Evolutionary conservation across 2,888 invertebrate genomes (phyloP).

Genomic region (Protula sp.): DNA sequence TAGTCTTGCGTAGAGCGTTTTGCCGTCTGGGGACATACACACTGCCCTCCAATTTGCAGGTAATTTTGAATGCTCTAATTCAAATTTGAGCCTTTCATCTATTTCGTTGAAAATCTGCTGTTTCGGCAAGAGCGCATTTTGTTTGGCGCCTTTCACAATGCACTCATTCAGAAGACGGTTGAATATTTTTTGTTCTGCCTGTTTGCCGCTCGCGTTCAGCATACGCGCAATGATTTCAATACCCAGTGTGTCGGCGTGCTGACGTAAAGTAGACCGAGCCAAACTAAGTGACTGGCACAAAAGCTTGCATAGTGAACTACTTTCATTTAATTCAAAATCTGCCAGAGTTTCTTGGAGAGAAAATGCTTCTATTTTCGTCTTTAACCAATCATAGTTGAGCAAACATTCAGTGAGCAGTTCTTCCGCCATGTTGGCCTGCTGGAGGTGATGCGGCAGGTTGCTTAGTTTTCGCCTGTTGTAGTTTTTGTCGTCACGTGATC

Average conservation of each 20-base stretch:
- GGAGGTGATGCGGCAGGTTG: conserved; percentile 36
- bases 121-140: conserved; percentile 44
- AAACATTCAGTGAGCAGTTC: conserved; percentile 85
- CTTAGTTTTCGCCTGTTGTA: conserved; percentile 39
- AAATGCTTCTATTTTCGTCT: conserved; percentile 86
- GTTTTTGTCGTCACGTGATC: conserved; percentile 2
- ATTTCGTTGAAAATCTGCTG: conserved; percentile 7
- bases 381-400: conserved; percentile 94
- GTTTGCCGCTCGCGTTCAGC: conserved; percentile 63
- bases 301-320: conserved; percentile 73
- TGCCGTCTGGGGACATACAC: conserved; percentile 23
- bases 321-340: conserved; percentile 62
- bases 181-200: too few species aligned
- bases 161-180: conserved; percentile 68
- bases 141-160: conserved; percentile 67
- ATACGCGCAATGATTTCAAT: conserved; percentile 85
- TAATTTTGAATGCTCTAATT: conserved; percentile 55
- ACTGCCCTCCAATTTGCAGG: conserved; percentile 20
- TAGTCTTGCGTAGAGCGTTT: conserved; percentile 25
- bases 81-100: conserved; percentile 7
- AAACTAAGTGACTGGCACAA: conserved; percentile 88
- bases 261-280: conserved; percentile 83
- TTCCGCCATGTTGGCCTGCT: conserved; percentile 58
- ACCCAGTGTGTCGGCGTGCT: conserved; percentile 86
- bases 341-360: conserved; percentile 89